These are phyloP conservation scores for Camelus bactrianus DNA, from an alignment of 2,113 vertebrate species.

Conservation along the genomic window DNA sequence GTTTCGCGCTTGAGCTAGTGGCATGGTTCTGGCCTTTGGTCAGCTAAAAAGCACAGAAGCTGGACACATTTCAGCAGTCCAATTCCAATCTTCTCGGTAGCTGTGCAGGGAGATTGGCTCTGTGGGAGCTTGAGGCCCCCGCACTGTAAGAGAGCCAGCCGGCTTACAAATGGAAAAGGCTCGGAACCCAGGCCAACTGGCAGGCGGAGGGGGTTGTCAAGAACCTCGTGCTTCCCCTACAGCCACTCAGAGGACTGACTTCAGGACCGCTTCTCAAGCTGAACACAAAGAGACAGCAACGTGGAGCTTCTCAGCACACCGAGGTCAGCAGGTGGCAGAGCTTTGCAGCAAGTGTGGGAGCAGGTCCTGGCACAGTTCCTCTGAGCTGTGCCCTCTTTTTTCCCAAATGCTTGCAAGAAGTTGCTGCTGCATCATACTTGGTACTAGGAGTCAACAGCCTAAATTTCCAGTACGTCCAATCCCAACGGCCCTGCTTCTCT, in stretches of 20 bases:
- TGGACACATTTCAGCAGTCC: slow-evolving; percentile 74
- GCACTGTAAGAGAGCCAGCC: slow-evolving; percentile 74
- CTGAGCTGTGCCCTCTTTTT: not conserved
- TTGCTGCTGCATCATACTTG: not conserved
- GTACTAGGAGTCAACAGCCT: not conserved
- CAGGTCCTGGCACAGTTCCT: not conserved
- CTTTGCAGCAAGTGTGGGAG: not conserved
- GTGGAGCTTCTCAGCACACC: slow-evolving; percentile 30
- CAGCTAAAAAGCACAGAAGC: slow-evolving; percentile 72
- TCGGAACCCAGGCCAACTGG: slow-evolving; percentile 82
- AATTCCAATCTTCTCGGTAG: slow-evolving; percentile 73
- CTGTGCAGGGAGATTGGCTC: slow-evolving; percentile 59
- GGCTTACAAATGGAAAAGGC: slow-evolving; percentile 81
- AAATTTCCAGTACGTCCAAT: not conserved
- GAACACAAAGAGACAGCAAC: slow-evolving; percentile 53
- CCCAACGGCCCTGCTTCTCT: not conserved
- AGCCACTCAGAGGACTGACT: slow-evolving; percentile 71
- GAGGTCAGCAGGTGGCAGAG: not conserved
- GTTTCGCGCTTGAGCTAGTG: slow-evolving; percentile 66
- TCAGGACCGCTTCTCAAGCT: slow-evolving; percentile 65
- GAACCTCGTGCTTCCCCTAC: slow-evolving; percentile 75
- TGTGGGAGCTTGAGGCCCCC: slow-evolving; percentile 55
- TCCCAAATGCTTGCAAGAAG: not conserved
- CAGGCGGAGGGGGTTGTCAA: slow-evolving; percentile 75
- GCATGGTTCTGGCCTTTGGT: slow-evolving; percentile 71